Base-by-base conservation (phyloP, 2,888 invertebrate species). In the Pseudoips prasinana region DNA sequence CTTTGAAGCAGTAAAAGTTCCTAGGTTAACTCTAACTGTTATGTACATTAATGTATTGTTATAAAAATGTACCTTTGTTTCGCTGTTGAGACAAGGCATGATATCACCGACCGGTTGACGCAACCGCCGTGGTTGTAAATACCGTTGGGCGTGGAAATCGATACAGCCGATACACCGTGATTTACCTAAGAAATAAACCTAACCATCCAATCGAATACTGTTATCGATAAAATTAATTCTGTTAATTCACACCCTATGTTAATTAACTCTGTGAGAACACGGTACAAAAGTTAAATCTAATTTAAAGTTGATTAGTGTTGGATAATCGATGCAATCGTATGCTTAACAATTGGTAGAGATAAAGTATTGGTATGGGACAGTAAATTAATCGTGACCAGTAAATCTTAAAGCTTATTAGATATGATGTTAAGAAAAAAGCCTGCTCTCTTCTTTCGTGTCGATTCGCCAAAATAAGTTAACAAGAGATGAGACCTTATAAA, bases 121-220 rank as follows among this genome's bases (percentile, higher is more conserved):
- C 64, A 72, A 50, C 39, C 36, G 36, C 39, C 68, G 61, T 59
- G 56, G 62, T 55, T 57, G 70, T 74, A 66, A 73, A 72, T 66
- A 70, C 69, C 64, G 64, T 46, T 55, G 57, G 71, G 76, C 75
- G 75, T 69, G 55, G 61, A 61, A 64, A 69, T 69, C 56, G 65
- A 67, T 69, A 63, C 58, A 43, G 40, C 46, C 53, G 64, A 72
- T 70, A 71, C 56, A 5, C 37, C 45, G 76, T 81, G 83, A 83
- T 81, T 81, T 83, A 82, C 82, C 79, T 70, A 79, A 76, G 73
- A 71, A 81, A 78, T 77, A 73, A 73, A 72, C 73, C 58, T 59
- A 52, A 64, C 51, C 66, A 62, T 74, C 63, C 66, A 73, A 73
- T 72, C 73, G 65, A 75, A 73, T 58, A 58, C 66, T 67, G 68